Evolutionary conservation across 2,797 vertebrate genomes (phyloP), one percentile per base, ranked within the genome.

Genomic region (Rhincodon typus): DNA sequence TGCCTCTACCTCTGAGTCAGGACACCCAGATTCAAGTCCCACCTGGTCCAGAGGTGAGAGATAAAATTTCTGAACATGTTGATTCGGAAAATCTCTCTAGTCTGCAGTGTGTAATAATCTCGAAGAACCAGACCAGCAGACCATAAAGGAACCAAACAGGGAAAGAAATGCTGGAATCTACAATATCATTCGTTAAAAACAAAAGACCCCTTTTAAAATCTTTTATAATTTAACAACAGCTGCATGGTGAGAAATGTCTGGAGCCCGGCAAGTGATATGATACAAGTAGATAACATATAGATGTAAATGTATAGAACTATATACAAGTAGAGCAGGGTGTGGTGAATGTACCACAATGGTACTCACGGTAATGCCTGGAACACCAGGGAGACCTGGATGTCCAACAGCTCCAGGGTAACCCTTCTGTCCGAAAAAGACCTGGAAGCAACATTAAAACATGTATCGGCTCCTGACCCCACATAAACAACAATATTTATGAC

Each of bases 361-460:
- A 97, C 98, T 97, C 96, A 98, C 98, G 46, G 98, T 97, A 95
- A 97, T 97, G 96, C 98, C 98, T 0, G 98, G 98, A 96, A 98
- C 97, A 42, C 98, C 98, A 72, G 98, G 98, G 95, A 98, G 98
- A 62, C 98, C 98, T 82, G 97, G 97, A 46, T 98, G 98, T 79
- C 98, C 98, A 13, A 97, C 94, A 17, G 97, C 97, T 34, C 98
- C 98, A 10, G 97, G 96, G 25, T 98, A 98, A 96, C 98, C 98
- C 96, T 96, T 97, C 23, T 98, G 96, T 77, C 97, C 96, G 77
- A 72, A 57, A 70, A 95, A 96, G 38, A 94, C 42, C 94, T 94
- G 94, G 70, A 94, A 50, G 38, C 13, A 74, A 50, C 25, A 53
- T 94, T 94, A 94, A 94, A 94, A 42, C 10, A 53, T 13, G 4